Conservation (phyloP, 2,888 invertebrate species). For the Pristionchus mayeri region DNA sequence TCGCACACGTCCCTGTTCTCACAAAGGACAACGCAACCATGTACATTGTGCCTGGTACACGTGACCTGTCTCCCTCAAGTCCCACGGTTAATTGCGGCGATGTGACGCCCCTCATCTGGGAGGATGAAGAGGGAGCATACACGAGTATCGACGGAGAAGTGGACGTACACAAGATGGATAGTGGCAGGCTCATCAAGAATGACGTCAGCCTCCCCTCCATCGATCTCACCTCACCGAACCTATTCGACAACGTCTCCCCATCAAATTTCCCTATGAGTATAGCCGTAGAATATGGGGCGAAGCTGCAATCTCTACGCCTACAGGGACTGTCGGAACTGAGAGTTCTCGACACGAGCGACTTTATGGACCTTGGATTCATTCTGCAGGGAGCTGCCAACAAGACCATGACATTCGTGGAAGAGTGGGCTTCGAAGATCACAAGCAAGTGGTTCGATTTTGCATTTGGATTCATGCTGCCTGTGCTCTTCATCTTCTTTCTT, state of each 20-base stretch:
- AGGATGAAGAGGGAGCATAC: neutral
- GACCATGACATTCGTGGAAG: too few relatives aligned
- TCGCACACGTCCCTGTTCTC: constrained; percentile 49
- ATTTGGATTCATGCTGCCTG: too few relatives aligned
- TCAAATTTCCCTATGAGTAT: neutral
- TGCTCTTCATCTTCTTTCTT: too few relatives aligned
- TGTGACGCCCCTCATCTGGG: constrained; percentile 34
- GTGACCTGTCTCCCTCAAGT: constrained; percentile 40
- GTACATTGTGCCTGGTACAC: constrained; percentile 45
- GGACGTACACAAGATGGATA: neutral
- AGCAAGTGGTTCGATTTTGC: too few relatives aligned
- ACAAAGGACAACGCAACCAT: neutral
- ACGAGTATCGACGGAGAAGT: neutral
- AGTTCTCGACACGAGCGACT: neutral
- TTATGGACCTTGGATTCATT: too few relatives aligned
- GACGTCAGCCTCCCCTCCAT: neutral
- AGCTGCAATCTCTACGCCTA: neutral
- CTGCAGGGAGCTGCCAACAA: too few relatives aligned
- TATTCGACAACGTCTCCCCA: neutral
- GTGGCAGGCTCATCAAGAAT: neutral
- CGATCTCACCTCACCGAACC: neutral
- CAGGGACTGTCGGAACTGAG: neutral
- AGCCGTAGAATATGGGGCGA: neutral
- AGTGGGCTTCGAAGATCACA: too few relatives aligned
- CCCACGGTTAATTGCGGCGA: constrained; percentile 39